These are phyloP conservation scores for Mormyrops boulengeri DNA, from an alignment of 2,797 vertebrate genomes.

Conservation along the genomic window DNA sequence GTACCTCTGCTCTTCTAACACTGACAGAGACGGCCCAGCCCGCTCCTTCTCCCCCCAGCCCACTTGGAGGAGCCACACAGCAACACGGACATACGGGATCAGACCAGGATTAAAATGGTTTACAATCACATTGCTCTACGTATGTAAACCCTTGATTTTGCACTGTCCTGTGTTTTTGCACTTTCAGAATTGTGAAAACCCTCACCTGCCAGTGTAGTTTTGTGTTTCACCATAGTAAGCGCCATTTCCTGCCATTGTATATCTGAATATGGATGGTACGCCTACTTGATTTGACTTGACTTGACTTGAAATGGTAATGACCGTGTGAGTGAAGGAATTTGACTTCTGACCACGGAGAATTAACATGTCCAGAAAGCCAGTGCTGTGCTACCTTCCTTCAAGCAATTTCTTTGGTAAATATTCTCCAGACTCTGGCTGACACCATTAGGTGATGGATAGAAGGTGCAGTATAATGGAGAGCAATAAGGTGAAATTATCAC, in stretches of 20 bases:
- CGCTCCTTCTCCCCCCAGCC: constrained; percentile 41
- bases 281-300: not conserved
- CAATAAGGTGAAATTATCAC: not conserved
- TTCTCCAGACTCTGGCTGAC: not conserved
- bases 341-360: not conserved
- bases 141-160: not conserved
- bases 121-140: not conserved
- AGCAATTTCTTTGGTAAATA: not conserved
- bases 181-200: not conserved
- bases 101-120: not conserved
- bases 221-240: not conserved
- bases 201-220: not conserved
- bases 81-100: constrained; percentile 29
- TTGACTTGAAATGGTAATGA: not conserved
- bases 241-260: not conserved
- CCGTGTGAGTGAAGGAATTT: not conserved
- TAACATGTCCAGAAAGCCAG: not conserved
- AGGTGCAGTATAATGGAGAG: not conserved
- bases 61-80: constrained; percentile 25
- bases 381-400: not conserved
- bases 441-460: not conserved
- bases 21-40: not conserved
- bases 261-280: not conserved
- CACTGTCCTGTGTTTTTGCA: not conserved
- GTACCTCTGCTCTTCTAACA: not conserved